Base-by-base conservation (phyloP, 2,888 invertebrate genomes). In the Lasioglossum figueresi region DNA sequence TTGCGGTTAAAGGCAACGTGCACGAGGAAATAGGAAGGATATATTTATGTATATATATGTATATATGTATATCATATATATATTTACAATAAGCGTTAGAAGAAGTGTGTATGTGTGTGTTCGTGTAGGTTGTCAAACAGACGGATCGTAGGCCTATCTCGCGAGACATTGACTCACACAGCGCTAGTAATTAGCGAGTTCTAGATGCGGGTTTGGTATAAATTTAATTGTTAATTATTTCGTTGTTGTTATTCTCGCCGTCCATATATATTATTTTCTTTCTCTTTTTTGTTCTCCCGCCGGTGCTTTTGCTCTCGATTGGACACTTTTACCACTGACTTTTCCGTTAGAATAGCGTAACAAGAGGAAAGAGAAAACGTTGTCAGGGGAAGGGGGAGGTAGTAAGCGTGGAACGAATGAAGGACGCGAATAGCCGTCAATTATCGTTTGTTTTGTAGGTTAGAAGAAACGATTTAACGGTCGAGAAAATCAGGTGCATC, bases 141-240 rank as follows among this genome's bases (percentile, higher is more conserved):
- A 86, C 85, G 87, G 88, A 89, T 80, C 88, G 87, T 88, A 93
- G 93, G 93, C 93, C 93, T 93, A 93, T 92, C 88, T 90, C 91
- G 90, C 91, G 91, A 92, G 91, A 93, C 87, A 91, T 80, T 86
- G 90, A 88, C 88, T 88, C 83, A 86, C 87, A 86, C 84, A 87
- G 89, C 86, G 88, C 89, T 91, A 90, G 80, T 82, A 43, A 74
- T 89, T 85, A 88, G 83, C 86, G 74, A 89, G 86, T 56, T 56
- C 89, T 90, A 90, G 80, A 79, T 85, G 81, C 84, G 84, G 85
- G 80, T 52, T 79, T 85, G 76, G 71, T 84, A 85, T 79, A 85
- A 82, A 83, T 82, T 82, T 84, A 84, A 85, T 81, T 81, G 79
- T 88, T 56, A 87, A 83, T 88, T 88, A 90, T 86, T 90, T 91